These are phyloP conservation scores for Onthophagus taurus DNA, from an alignment of 1,140 invertebrate genomes.

Conservation along the genomic window DNA sequence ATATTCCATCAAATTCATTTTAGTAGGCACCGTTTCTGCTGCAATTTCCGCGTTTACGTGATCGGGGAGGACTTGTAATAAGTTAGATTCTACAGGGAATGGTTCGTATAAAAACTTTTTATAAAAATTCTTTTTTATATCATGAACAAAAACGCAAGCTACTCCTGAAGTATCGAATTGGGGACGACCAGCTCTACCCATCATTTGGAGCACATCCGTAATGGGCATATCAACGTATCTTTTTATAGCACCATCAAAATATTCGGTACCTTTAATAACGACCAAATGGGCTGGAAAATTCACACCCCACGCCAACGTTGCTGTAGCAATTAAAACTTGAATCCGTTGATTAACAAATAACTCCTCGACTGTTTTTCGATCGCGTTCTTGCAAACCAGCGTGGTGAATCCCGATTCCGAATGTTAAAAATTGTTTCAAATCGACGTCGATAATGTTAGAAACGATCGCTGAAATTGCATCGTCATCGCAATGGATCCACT, in stretches of 20 bases:
- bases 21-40: slow-evolving; percentile 85
- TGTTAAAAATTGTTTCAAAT: slow-evolving; percentile 86
- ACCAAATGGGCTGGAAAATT: slow-evolving; percentile 95
- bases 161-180: slow-evolving; percentile 90
- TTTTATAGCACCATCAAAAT: slow-evolving; percentile 93
- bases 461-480: slow-evolving; percentile 71
- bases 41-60: slow-evolving; percentile 97
- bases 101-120: slow-evolving; percentile 99
- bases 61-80: slow-evolving; percentile 85
- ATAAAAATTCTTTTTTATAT: slow-evolving; percentile 98
- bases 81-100: slow-evolving; percentile 95
- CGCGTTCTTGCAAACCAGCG: slow-evolving; percentile 85
- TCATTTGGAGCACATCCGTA: slow-evolving; percentile 98
- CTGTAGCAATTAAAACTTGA: slow-evolving; percentile 95
- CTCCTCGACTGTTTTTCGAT: slow-evolving; percentile 87
- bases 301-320: slow-evolving; percentile 97
- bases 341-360: slow-evolving; percentile 96
- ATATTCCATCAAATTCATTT: slow-evolving; percentile 94
- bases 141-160: slow-evolving; percentile 95
- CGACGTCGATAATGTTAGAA: slow-evolving; percentile 61
- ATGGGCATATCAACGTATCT: slow-evolving; percentile 99
- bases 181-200: slow-evolving; percentile 94
- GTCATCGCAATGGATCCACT: slow-evolving; percentile 88
- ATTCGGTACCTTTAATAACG: slow-evolving; percentile 77
- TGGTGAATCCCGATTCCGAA: slow-evolving; percentile 99